phyloP scores from a whole-genome alignment of 2,113 vertebrate genomes.

The Grus americana region DNA sequence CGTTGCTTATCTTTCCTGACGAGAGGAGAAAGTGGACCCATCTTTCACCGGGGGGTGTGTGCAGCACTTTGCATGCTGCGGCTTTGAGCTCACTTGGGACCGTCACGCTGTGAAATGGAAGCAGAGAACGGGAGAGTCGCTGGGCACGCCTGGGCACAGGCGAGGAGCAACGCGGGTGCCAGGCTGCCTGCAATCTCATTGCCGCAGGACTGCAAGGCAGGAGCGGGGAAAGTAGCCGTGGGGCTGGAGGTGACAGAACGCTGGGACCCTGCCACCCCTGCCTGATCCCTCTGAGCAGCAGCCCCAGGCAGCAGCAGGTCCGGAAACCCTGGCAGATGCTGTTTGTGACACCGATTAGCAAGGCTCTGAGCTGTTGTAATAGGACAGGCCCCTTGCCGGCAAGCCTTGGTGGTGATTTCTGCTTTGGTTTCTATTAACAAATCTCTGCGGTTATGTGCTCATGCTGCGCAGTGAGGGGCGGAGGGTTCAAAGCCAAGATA shows the following conservation, averaged over 20 bases:
- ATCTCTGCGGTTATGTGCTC: background rate
- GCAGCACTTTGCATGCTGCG: fast-evolving
- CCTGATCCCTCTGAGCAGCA: background rate
- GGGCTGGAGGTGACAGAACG: background rate
- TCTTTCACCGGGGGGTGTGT: fast-evolving
- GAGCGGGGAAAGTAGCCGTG: fast-evolving
- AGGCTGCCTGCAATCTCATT: background rate
- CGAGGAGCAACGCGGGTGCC: fast-evolving
- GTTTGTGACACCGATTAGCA: fast-evolving
- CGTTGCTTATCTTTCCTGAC: background rate
- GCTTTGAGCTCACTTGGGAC: background rate
- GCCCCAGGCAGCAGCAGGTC: background rate
- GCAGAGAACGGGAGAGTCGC: background rate
- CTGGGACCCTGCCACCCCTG: background rate
- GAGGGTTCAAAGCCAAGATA: constrained; percentile 33
- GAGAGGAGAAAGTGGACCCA: background rate
- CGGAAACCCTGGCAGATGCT: fast-evolving
- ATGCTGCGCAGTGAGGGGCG: background rate
- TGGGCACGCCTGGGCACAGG: background rate
- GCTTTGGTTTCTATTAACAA: background rate
- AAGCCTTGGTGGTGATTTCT: background rate
- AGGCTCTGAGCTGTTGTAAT: background rate
- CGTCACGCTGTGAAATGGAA: fast-evolving
- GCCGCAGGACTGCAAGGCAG: background rate
- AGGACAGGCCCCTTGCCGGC: background rate